Evolutionary conservation across 2,888 invertebrate species (phyloP), one percentile per base, ranked within the genome.

Genomic region (Diaphora mendica): DNA sequence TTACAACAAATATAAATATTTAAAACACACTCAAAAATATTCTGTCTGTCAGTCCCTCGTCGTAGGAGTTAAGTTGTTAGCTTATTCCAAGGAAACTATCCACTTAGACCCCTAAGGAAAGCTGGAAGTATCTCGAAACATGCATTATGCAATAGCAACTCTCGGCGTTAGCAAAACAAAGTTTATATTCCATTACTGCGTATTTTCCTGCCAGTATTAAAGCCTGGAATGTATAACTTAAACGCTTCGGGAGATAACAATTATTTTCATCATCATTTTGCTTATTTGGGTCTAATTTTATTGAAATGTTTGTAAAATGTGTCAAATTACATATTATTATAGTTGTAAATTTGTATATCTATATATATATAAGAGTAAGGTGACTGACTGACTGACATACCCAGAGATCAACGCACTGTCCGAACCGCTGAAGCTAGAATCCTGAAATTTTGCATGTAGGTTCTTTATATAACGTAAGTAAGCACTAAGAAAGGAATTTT

Each of bases 101-200:
- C 30, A 44, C 48, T 71, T 51, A 55, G 35, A 71, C 51, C 39
- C 51, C 65, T 35, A 26, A 26, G 55, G 65, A 65, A 65, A 71
- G 65, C 55, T 66, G 39, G 48, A 51, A 55, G 71, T 35, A 26
- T 55, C 55, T 39, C 11, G 35, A n/a, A 39, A 55, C 26, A 71
- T 71, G 71, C 71, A 71, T 71, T 71, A 71, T 65, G 65, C 65
- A 71, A 71, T 39, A 71, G 51, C 17, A n/a, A 70, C 17, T n/a
- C 65, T 30, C 59, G 26, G 65, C 26, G 44, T 68, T 48, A 51
- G 11, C 51, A 30, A 65, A 71, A 68, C 48, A 51, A 71, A 65
- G 33, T 65, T 35, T 71, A 55, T 35, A 65, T 71, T 55, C 33
- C 65, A 42, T 65, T 30, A 51, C 44, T 71, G 26, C 15, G 62